Base-by-base conservation (phyloP, 2,113 vertebrate genomes). In the Scomber japonicus region DNA sequence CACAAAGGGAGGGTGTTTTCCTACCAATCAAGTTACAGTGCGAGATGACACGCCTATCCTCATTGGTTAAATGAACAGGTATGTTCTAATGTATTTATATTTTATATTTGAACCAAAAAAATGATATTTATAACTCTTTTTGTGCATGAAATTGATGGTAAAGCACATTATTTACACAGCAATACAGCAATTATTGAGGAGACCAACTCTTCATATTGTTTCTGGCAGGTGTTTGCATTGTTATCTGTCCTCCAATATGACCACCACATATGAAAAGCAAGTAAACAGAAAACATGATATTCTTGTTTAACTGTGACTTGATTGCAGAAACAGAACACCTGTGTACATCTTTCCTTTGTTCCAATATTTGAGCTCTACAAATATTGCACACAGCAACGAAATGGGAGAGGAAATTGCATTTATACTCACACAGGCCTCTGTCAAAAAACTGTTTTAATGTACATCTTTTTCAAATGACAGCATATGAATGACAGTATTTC, bases 1-100 rank as follows among this genome's bases (percentile, higher is more conserved):
- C 30, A 44, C 0, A 8, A 21, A n/a, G 45, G 76, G 80, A 2
- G 70, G 77, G 19, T n/a, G 10, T 11, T 13, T 1, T 0, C 0
- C 59, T 6, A 6, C 84, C 86, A 84, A 89, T 76, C 68, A 31
- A 7, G 66, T 50, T 17, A 48, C 15, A 50, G 17, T 16, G 8
- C 9, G 45, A 55, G 35, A 46, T 5, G 0, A 0, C 0, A 21
- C 10, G 1, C 3, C 9, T 5, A 11, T 21, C 10, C 45, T 64
- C 11, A 60, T 54, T 75, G 50, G 51, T 68, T 24, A 15, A 53
- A 44, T 0, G 5, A 10, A 1, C 6, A 2, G 56, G n/a, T 11
- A n/a, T n/a, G n/a, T n/a, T n/a, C n/a, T n/a, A n/a, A n/a, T 10
- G 4, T 5, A 35, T 35, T 35, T 35, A 40, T 40, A 40, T 40